These are phyloP conservation scores for Dolichotis patagonum DNA, from an alignment of 2,113 vertebrate species.

Conservation along the genomic window DNA sequence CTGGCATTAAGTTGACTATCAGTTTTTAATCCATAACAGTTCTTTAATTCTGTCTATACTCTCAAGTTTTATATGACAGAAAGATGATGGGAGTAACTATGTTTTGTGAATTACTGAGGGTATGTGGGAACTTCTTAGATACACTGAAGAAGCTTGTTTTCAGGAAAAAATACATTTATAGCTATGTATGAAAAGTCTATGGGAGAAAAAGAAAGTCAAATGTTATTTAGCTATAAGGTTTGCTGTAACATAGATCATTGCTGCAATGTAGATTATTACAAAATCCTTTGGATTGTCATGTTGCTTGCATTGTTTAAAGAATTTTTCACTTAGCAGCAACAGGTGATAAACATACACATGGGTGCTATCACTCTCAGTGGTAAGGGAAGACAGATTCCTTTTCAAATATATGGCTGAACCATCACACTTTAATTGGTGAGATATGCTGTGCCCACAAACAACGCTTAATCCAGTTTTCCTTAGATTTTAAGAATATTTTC, in stretches of 20 bases:
- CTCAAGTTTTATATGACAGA: background rate
- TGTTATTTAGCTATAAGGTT: constrained; percentile 45
- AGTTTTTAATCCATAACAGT: too few relatives aligned
- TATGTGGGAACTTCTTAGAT: background rate
- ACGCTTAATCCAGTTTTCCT: constrained; percentile 81
- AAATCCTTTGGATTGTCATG: constrained; percentile 7
- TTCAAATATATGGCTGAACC: constrained; percentile 6
- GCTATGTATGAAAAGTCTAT: background rate
- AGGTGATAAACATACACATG: background rate
- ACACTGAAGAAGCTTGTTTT: background rate
- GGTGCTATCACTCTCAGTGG: background rate
- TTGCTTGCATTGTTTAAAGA: constrained; percentile 40
- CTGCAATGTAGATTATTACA: background rate
- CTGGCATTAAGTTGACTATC: too few relatives aligned
- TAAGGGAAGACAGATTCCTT: background rate
- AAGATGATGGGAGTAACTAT: background rate
- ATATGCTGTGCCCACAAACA: constrained; percentile 77
- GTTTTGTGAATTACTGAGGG: background rate
- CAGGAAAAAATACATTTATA: background rate
- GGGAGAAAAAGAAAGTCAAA: constrained; percentile 16
- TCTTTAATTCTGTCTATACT: background rate
- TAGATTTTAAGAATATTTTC: constrained; percentile 87
- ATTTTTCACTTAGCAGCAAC: background rate
- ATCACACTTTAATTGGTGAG: constrained; percentile 11
- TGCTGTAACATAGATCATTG: constrained; percentile 18